Base-by-base conservation (phyloP, 1,140 invertebrate species). In the Drosophila rhopaloa region DNA sequence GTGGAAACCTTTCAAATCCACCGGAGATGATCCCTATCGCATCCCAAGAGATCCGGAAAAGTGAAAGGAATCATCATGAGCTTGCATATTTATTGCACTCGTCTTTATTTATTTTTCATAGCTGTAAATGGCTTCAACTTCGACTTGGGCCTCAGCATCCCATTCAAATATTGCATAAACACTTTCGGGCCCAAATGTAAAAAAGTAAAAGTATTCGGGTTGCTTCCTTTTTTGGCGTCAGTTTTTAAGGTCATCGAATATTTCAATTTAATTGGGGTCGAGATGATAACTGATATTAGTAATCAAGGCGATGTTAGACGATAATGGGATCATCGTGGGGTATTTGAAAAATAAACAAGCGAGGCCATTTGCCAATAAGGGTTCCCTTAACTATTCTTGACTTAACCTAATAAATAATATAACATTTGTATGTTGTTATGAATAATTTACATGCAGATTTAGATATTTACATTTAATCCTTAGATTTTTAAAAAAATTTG, bases 21-120 rank as follows among this genome's bases (percentile, higher is more conserved):
- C 27, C 62, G 77, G 9, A 63, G 74, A 71, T 86, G 67, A 86
- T 86, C 74, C 75, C 62, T 76, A 76, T 76, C 79, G 67, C 58
- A 78, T 60, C 72, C 72, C 38, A 56, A 58, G 32, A 40, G 40
- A 24, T 55, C 27, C 47, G 58, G 73, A 41, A 85, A 86, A 85
- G 81, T 85, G 81, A 85, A 85, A 85, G 81, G 81, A 85, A 50
- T 59, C 81, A 68, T 68, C 81, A 78, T 85, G 82, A 85, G 82
- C 65, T 71, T 85, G 81, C 81, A 85, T 85, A 81, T 86, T 81
- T 84, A 84, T 54, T 76, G 62, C 80, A 80, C 61, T 84, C 76
- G 59, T 63, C 62, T 71, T 76, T 79, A 66, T 71, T 76, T 79
- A 78, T 58, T 60, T 72, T 65, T 62, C 57, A 59, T 38, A 76